Evolutionary conservation across 2,888 invertebrate species (phyloP).

Genomic region (Apamea epomidion): DNA sequence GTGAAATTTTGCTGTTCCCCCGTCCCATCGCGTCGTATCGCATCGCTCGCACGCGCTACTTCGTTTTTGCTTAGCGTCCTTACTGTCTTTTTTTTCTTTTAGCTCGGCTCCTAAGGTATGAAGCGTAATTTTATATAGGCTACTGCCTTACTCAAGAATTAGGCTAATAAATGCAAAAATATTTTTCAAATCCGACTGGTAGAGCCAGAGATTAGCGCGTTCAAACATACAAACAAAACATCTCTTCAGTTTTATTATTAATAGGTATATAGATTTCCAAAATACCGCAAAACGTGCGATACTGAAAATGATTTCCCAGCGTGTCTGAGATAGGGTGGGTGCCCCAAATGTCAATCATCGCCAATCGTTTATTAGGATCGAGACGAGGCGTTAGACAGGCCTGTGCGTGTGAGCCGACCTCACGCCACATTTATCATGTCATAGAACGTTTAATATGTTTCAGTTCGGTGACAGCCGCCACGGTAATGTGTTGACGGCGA

Average conservation of each 20-base stretch:
- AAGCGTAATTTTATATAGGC: neutral
- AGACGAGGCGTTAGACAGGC: constrained; percentile 73
- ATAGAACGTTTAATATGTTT: constrained; percentile 88
- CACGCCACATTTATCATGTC: constrained; percentile 86
- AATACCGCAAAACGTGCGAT: constrained; percentile 11
- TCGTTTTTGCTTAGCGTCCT: neutral
- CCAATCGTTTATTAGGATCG: constrained; percentile 87
- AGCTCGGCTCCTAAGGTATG: neutral
- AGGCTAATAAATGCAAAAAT: no score
- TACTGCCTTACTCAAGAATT: no score
- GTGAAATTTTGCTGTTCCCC: no score
- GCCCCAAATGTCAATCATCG: constrained; percentile 84
- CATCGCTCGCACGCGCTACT: neutral
- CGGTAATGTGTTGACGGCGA: constrained; percentile 76
- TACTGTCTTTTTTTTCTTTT: neutral
- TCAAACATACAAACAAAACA: neutral
- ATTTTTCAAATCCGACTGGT: no score
- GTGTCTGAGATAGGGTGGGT: constrained; percentile 60
- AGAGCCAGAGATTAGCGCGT: neutral
- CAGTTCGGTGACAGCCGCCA: constrained; percentile 81
- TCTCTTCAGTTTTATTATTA: neutral
- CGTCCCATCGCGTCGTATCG: neutral
- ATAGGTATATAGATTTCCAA: neutral
- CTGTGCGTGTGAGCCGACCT: constrained; percentile 76
- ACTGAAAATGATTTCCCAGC: constrained; percentile 69